Base-by-base conservation (phyloP, 2,888 invertebrate genomes). In the Tetragonula carbonaria region DNA sequence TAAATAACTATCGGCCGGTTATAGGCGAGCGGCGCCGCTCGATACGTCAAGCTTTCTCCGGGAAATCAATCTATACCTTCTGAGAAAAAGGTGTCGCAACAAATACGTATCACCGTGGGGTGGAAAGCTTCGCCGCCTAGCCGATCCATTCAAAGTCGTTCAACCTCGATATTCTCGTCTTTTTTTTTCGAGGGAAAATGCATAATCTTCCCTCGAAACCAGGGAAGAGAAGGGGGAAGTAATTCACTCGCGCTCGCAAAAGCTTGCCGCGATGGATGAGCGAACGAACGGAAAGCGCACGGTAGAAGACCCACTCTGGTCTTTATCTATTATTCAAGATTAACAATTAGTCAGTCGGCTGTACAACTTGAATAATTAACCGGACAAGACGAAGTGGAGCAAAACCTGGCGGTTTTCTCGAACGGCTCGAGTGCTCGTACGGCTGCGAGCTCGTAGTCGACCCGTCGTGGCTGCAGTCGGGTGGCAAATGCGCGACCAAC, bases 1-100 rank as follows among this genome's bases (percentile, higher is more conserved):
- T 88, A 88, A 91, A 91, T 91, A 91, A 89, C 88, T 90, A 91
- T 91, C 85, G 87, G 74, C 82, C 78, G 80, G 75, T 86, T 85
- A 82, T 84, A 77, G 45, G 84, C 78, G 67, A 71, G 76, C 53
- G 45, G 45, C 63, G 45, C 51, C 80, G 80, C 71, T 82, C 75
- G 80, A 71, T 82, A 78, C 70, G 50, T 33, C 65, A 65, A 50
- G 71, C 75, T 72, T 89, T 88, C 86, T 80, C 57, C 67, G 81
- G 11, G 72, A 89, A 89, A 76, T 80, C 81, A 86, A 86, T 85
- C 82, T 79, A 70, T 80, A 65, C 62, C 76, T 89, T 80, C 89
- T 63, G 45, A 68, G 87, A 89, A 89, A 74, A 67, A 45, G 62
- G 4, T 33, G 71, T 82, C 79, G 82, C 78, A 73, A 79, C 85